phyloP scores from a whole-genome alignment of 2,797 vertebrate genomes.

The Centroberyx gerrardi region DNA sequence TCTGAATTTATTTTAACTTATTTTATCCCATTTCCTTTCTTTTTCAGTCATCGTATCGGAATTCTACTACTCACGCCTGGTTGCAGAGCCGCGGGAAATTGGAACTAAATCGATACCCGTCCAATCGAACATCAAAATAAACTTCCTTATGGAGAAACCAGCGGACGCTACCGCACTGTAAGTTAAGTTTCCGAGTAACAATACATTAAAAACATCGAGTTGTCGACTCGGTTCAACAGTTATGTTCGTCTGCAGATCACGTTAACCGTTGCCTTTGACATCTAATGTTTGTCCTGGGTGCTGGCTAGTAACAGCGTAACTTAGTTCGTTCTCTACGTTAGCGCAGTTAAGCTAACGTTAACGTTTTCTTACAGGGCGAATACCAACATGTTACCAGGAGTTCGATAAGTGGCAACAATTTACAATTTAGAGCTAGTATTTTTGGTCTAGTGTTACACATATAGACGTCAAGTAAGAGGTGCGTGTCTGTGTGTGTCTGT shows the following conservation, averaged over 20 bases:
- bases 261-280: too few relatives aligned
- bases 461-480: too few relatives aligned
- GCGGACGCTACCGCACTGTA: not conserved
- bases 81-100: conserved; percentile 67
- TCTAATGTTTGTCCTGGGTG: too few relatives aligned
- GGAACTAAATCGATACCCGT: conserved; percentile 57
- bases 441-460: too few relatives aligned
- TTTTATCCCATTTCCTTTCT: too few relatives aligned
- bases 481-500: too few relatives aligned
- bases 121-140: conserved; percentile 55
- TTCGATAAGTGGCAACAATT: not conserved
- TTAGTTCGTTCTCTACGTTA: too few relatives aligned
- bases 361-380: too few relatives aligned
- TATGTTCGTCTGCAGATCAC: not conserved
- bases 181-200: not conserved
- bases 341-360: too few relatives aligned
- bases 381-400: too few relatives aligned
- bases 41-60: conserved; percentile 33
- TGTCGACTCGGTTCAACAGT: not conserved
- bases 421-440: not conserved
- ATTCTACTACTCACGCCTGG: conserved; percentile 54
- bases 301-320: too few relatives aligned
- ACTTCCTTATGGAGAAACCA: not conserved
- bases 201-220: not conserved
- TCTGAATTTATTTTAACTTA: too few relatives aligned